These are phyloP conservation scores for Spilarctia lutea DNA, from an alignment of 2,888 invertebrate species.

Conservation along the genomic window DNA sequence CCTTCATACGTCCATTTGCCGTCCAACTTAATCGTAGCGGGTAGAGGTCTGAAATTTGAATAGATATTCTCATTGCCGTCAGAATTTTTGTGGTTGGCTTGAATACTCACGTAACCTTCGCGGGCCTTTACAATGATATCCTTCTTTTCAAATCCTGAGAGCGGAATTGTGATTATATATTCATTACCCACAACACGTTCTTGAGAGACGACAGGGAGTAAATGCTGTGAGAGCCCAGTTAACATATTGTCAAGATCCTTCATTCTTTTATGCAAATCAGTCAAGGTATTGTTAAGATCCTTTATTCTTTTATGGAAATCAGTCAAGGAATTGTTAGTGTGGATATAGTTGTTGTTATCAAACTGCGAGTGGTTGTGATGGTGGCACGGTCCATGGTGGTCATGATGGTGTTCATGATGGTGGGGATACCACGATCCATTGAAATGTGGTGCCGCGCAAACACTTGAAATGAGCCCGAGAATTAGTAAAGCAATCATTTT, in stretches of 20 bases:
- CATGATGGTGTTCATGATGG: conserved; percentile 16
- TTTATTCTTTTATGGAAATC: conserved; percentile 62
- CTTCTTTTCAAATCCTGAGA: conserved; percentile 68
- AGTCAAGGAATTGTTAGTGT: too few relatives aligned
- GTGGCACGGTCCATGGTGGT: conserved; percentile 24
- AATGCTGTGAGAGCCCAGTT: conserved; percentile 58
- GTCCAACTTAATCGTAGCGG: conserved; percentile 59
- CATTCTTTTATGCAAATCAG: too few relatives aligned
- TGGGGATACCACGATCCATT: conserved; percentile 22
- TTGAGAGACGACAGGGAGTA: conserved; percentile 55
- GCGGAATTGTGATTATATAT: conserved; percentile 66
- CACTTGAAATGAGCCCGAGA: conserved; percentile 60
- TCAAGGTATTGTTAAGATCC: too few relatives aligned
- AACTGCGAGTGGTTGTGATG: conserved; percentile 6
- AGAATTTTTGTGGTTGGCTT: conserved; percentile 62
- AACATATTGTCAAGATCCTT: conserved; percentile 63
- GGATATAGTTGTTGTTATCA: conserved; percentile 59
- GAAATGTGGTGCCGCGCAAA: conserved; percentile 67
- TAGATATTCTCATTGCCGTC: conserved; percentile 57
- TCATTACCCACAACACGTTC: conserved; percentile 63
- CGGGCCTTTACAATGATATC: conserved; percentile 77
- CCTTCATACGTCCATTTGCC: conserved; percentile 72
- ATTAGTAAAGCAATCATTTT: conserved; percentile 64
- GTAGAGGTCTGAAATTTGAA: conserved; percentile 66
- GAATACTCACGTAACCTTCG: conserved; percentile 71